A percentile compares a stretch with the other conserved stretches of the same genome.
These are phyloP conservation scores for Bos indicus DNA, from an alignment of 2,113 vertebrate species.

Conservation along the genomic window DNA sequence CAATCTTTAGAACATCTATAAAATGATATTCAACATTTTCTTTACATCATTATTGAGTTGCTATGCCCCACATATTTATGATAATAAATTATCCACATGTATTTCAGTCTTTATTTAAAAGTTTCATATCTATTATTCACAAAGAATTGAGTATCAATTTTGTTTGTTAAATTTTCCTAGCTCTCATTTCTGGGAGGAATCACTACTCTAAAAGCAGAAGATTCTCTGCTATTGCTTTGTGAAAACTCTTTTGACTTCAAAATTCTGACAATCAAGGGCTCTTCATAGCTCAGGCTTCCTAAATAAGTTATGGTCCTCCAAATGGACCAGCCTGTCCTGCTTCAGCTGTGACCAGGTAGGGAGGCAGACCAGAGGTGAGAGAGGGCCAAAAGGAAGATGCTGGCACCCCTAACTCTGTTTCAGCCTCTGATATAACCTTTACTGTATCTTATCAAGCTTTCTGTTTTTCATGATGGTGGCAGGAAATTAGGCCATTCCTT, in stretches of 20 bases:
- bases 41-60: conserved; percentile 86
- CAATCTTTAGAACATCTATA: conserved; percentile 90
- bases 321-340: neutral
- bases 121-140: conserved; percentile 81
- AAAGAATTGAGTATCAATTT: conserved; percentile 81
- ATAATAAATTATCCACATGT: conserved; percentile 86
- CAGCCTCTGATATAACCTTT: neutral
- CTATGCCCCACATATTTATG: conserved; percentile 89
- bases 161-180: conserved; percentile 90
- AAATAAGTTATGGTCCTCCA: neutral
- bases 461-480: neutral
- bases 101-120: conserved; percentile 90
- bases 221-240: conserved; percentile 80
- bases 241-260: conserved; percentile 36
- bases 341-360: neutral
- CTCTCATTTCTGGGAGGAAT: conserved; percentile 88
- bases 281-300: neutral
- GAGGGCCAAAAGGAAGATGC: neutral
- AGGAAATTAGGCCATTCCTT: neutral
- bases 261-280: conserved; percentile 40
- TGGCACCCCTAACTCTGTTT: neutral
- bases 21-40: conserved; percentile 88
- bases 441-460: neutral
- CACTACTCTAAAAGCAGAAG: conserved; percentile 84
- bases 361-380: neutral